A percentile compares a stretch with the other conserved stretches of the same genome.
Conservation (phyloP, 2,797 vertebrate species). For the Pteronotus mesoamericanus region DNA sequence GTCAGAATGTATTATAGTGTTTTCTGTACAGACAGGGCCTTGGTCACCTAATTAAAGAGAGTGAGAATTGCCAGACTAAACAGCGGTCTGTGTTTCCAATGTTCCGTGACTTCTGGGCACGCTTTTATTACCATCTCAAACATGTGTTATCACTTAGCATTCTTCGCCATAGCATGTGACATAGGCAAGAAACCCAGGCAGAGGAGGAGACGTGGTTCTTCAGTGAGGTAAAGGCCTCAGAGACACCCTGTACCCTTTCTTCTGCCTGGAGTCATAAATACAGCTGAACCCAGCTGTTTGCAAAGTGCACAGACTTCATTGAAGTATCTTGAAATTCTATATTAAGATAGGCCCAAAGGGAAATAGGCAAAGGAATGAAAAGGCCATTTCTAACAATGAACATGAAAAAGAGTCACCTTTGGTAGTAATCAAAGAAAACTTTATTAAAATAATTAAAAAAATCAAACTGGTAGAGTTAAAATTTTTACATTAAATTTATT, state of each 20-base stretch:
- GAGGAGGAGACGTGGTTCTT: not conserved
- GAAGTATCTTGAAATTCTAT: not conserved
- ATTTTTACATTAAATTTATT: not conserved
- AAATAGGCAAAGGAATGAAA: not conserved
- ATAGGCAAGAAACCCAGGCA: not conserved
- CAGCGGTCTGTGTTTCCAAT: conserved; percentile 11
- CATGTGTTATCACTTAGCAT: conserved; percentile 35
- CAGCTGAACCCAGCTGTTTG: not conserved
- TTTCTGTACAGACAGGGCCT: not conserved
- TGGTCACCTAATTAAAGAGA: conserved; percentile 12
- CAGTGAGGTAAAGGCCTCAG: not conserved
- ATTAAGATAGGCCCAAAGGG: not conserved
- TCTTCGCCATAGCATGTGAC: not conserved
- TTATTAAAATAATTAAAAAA: not conserved
- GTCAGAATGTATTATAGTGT: not conserved
- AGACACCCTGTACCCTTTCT: not conserved
- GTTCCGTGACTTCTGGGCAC: conserved; percentile 2
- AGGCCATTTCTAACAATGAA: not conserved
- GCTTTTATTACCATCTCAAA: not conserved
- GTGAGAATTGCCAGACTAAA: conserved; percentile 33
- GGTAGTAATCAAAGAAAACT: not conserved
- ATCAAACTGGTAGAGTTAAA: not conserved
- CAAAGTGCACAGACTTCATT: not conserved
- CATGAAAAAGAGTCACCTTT: not conserved
- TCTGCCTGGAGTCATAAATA: not conserved